Evolutionary conservation across 2,888 invertebrate species (phyloP).

Genomic region (Taphrorychus bicolor): DNA sequence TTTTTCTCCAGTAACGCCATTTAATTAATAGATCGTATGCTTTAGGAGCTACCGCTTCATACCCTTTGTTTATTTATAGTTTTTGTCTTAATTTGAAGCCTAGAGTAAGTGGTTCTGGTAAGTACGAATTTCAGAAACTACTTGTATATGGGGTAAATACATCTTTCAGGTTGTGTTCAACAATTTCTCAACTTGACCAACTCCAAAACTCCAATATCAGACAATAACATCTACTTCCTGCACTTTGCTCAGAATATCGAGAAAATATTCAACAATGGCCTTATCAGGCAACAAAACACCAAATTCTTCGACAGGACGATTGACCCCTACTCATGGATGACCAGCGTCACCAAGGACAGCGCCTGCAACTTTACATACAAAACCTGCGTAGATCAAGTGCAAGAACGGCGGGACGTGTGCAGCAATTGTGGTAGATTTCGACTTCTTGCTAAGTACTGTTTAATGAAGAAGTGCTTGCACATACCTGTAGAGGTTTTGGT

Average conservation of each 20-base stretch:
- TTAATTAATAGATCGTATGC: too few species aligned
- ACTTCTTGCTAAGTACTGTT: constrained; percentile 62
- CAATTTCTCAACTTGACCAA: constrained; percentile 38
- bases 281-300: constrained; percentile 57
- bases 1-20: too few species aligned
- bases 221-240: constrained; percentile 42
- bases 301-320: constrained; percentile 58
- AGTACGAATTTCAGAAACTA: background rate
- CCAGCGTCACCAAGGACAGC: constrained; percentile 58
- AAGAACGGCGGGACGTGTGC: constrained; percentile 56
- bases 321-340: constrained; percentile 65
- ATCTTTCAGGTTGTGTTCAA: constrained; percentile 43
- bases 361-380: constrained; percentile 55
- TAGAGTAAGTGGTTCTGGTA: too few species aligned
- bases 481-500: constrained; percentile 63
- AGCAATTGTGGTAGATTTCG: constrained; percentile 61
- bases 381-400: constrained; percentile 60
- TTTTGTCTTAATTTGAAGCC: too few species aligned
- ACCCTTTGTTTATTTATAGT: too few species aligned
- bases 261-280: constrained; percentile 65
- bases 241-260: constrained; percentile 48
- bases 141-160: background rate
- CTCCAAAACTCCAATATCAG: constrained; percentile 30
- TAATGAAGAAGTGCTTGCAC: constrained; percentile 63
- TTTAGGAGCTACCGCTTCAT: too few species aligned